Evolutionary conservation across 2,113 vertebrate genomes (phyloP).

Genomic region (Aphyosemion australe): DNA sequence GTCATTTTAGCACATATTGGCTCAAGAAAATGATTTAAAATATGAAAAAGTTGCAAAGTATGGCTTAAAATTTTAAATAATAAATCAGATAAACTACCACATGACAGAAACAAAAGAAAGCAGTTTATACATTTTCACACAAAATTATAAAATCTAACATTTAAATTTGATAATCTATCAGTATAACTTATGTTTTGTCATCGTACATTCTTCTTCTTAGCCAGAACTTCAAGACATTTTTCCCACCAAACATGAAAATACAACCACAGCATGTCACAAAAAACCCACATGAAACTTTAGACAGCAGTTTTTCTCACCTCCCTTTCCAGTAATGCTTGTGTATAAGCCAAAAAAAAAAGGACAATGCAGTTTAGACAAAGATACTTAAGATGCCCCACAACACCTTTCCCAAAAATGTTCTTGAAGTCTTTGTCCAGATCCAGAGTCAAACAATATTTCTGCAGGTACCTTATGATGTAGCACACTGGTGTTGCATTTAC

Average conservation of each 20-base stretch:
- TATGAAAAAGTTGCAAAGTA: no score
- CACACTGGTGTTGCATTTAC: slow-evolving; percentile 56
- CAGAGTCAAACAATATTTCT: slow-evolving; percentile 5
- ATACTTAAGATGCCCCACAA: neutral
- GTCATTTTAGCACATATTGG: no score
- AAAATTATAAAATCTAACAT: no score
- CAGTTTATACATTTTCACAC: no score
- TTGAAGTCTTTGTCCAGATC: neutral
- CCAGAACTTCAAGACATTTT: slow-evolving; percentile 3
- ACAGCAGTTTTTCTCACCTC: neutral
- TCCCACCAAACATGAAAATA: neutral
- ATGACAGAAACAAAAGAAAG: no score
- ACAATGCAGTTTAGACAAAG: neutral
- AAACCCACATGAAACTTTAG: neutral
- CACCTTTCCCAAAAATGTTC: neutral
- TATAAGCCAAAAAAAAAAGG: slow-evolving; percentile 2
- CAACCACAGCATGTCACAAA: neutral
- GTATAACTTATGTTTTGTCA: no score
- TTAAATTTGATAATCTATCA: no score
- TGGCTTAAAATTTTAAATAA: no score
- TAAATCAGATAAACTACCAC: no score
- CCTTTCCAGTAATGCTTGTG: neutral
- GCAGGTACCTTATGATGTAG: slow-evolving; percentile 23
- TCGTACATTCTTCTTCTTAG: no score
- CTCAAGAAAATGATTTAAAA: no score